These are phyloP conservation scores for Coelopa pilipes DNA, from an alignment of 2,888 invertebrate genomes.

Conservation along the genomic window DNA sequence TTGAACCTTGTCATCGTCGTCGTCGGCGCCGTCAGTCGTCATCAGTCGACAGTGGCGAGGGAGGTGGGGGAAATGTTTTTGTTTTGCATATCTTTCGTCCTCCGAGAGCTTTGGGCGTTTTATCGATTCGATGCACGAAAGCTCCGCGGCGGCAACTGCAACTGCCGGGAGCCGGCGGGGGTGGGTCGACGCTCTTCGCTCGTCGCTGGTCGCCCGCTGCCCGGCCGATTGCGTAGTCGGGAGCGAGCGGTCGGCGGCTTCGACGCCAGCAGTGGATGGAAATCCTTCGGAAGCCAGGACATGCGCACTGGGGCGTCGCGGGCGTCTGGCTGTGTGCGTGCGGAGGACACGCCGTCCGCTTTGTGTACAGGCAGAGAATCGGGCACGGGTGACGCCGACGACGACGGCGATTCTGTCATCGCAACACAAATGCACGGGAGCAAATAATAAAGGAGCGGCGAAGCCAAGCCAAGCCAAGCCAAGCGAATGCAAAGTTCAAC, in stretches of 20 bases:
- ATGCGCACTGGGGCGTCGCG: neutral
- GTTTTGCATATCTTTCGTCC: too few relatives aligned
- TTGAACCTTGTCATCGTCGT: too few relatives aligned
- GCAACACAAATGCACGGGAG: slow-evolving; percentile 1
- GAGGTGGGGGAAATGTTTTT: too few relatives aligned
- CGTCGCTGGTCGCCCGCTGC: too few relatives aligned
- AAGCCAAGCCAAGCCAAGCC: too few relatives aligned
- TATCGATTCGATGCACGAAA: neutral
- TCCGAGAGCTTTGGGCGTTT: too few relatives aligned
- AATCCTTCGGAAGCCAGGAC: slow-evolving; percentile 6
- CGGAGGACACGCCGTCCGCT: too few relatives aligned
- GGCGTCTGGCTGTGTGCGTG: neutral
- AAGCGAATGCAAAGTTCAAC: slow-evolving; percentile 19
- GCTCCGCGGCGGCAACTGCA: neutral
- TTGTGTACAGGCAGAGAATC: neutral
- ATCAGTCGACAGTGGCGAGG: too few relatives aligned
- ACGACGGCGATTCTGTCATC: slow-evolving; percentile 18
- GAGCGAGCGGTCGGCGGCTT: too few relatives aligned
- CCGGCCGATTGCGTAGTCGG: slow-evolving; percentile 9
- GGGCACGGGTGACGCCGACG: neutral
- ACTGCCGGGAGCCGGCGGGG: neutral
- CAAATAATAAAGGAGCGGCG: too few relatives aligned
- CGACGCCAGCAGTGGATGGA: slow-evolving; percentile 3
- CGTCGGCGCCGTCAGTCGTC: too few relatives aligned
- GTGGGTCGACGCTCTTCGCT: too few relatives aligned